Percentiles rank a stretch among this genome's conserved stretches.
These are phyloP conservation scores for Pseudomyrmex pallidus DNA, from an alignment of 1,140 invertebrate species.

Conservation along the genomic window DNA sequence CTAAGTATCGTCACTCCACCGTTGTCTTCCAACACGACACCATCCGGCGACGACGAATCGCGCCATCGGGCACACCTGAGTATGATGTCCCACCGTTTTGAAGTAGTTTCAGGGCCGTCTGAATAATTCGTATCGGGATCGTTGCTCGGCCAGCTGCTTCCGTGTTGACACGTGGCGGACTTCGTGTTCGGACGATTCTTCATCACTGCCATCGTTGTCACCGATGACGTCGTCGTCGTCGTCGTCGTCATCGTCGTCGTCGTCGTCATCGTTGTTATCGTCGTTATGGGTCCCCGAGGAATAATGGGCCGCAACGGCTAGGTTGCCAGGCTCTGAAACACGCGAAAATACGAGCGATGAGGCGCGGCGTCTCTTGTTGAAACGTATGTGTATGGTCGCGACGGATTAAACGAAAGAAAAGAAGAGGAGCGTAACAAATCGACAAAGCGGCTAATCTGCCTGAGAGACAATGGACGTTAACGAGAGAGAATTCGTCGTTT, in stretches of 20 bases:
- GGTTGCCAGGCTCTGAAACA: constrained; percentile 84
- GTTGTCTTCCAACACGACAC: constrained; percentile 37
- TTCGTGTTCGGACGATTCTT: constrained; percentile 62
- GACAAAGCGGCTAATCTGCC: constrained; percentile 71
- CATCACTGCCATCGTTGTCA: constrained; percentile 54
- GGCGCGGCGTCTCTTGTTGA: constrained; percentile 51
- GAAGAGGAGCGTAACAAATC: constrained; percentile 56
- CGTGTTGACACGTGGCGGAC: constrained; percentile 61
- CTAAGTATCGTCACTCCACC: constrained; percentile 42
- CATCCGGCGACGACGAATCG: constrained; percentile 19
- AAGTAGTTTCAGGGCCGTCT: constrained; percentile 43
- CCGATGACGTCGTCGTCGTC: constrained; percentile 4
- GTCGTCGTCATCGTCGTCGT: not conserved
- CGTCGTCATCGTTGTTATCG: constrained; percentile 34
- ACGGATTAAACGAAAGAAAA: constrained; percentile 71
- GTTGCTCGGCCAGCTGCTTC: constrained; percentile 59
- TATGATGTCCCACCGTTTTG: constrained; percentile 33
- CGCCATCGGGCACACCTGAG: constrained; percentile 18
- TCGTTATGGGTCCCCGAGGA: constrained; percentile 66
- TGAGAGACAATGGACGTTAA: constrained; percentile 79
- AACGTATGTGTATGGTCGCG: constrained; percentile 73
- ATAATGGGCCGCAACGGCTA: constrained; percentile 77
- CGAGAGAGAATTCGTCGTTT: constrained; percentile 60
- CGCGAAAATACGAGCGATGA: constrained; percentile 69
- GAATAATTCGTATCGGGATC: constrained; percentile 64